These are phyloP conservation scores for Ciconia maguari DNA, from an alignment of 2,113 vertebrate genomes.

Conservation along the genomic window DNA sequence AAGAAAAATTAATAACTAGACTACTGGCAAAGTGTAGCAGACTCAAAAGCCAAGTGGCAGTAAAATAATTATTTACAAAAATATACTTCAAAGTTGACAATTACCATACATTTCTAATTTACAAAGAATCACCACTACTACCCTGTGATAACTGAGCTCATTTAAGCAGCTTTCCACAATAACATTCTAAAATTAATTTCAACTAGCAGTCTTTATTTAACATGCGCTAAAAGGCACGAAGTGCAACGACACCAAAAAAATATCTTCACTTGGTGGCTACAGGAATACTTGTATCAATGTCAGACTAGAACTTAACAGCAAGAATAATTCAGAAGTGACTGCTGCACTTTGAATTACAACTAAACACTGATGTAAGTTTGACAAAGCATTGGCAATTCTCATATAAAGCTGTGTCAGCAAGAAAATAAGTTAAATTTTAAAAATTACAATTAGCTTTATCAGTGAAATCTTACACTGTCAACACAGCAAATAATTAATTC, in stretches of 20 bases:
- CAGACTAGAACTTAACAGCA: neutral
- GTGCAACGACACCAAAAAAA: neutral
- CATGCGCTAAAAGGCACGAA: neutral
- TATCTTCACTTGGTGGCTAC: neutral
- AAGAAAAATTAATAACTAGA: constrained; percentile 1
- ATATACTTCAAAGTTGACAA: neutral
- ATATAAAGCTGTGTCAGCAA: neutral
- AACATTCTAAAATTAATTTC: constrained; percentile 4
- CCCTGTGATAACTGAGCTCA: neutral
- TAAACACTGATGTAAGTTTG: neutral
- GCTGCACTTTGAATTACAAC: neutral
- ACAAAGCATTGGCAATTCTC: neutral
- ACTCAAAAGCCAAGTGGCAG: neutral
- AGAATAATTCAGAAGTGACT: neutral
- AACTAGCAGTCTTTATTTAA: neutral
- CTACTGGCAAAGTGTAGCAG: neutral
- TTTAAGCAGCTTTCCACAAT: neutral
- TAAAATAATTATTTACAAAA: constrained; percentile 3
- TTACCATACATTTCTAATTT: neutral
- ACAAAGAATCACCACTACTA: neutral
- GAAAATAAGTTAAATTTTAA: neutral
- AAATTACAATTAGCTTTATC: constrained; percentile 70
- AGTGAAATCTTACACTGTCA: constrained; percentile 68
- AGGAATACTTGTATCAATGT: neutral
- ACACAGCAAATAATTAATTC: constrained; percentile 81